A percentile compares a stretch with the other conserved stretches of the same genome.
phyloP scores from a whole-genome alignment of 2,797 vertebrate species.

The Pipistrellus nathusii region DNA sequence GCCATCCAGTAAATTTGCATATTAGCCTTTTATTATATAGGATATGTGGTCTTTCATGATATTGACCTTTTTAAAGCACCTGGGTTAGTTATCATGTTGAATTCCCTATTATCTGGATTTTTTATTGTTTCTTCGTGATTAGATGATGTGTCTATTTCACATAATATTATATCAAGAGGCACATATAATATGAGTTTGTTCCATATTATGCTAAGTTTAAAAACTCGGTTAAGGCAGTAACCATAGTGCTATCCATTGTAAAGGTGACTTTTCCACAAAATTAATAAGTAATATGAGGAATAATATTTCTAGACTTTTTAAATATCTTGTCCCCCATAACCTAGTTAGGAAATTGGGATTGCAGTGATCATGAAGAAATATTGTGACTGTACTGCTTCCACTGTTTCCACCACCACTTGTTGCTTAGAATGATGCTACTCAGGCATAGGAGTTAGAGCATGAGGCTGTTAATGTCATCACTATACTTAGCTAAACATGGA shows the following conservation, averaged over 20 bases:
- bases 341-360: background rate
- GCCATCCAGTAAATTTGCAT: no score
- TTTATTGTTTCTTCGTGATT: background rate
- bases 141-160: background rate
- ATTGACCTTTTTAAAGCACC: background rate
- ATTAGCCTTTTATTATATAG: no score
- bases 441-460: background rate
- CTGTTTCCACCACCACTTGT: background rate
- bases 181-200: background rate
- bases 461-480: background rate
- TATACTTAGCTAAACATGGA: background rate
- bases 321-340: background rate
- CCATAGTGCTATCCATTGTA: background rate
- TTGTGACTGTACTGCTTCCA: background rate
- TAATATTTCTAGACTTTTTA: background rate
- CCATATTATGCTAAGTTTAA: background rate
- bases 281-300: background rate
- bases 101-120: background rate
- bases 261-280: background rate
- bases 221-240: background rate
- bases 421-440: background rate
- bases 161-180: background rate
- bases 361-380: background rate
- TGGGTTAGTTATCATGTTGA: background rate
- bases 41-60: background rate